Evolutionary conservation across 2,797 vertebrate genomes (phyloP), one percentile per base, ranked within the genome.

Genomic region (Chromobotia macracanthus): DNA sequence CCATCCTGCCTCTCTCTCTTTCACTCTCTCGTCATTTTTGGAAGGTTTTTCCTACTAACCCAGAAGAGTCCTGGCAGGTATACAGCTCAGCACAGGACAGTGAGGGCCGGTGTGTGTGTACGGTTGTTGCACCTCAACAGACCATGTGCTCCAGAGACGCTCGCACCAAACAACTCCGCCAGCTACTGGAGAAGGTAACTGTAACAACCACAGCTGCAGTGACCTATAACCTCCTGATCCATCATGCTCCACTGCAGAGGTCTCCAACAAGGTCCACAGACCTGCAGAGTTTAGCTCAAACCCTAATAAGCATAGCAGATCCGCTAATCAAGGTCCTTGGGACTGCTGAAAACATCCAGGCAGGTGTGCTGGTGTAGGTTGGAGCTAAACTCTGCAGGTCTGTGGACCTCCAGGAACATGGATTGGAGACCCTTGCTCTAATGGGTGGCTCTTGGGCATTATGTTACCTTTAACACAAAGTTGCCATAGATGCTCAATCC

Each of bases 81-180:
- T 99, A 98, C 92, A 99, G 98, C 91, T 99, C 97, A 31, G 98
- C 97, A 89, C 97, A 98, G 89, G 98, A 99, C 90, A 98, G 96
- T 6, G 98, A 99, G 90, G 98, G 98, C 72, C 93, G 96, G 89
- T 99, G 98, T 88, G 97, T 99, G 91, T 99, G 97, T 91, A 99
- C 97, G 1, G 97, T 99, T 92, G 97, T 99, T 80, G 97, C 98
- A n/a, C 98, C 98, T 21, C 97, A 99, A 88, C 97, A 99, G 93
- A 96, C 96, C 84, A 97, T 98, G 96, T 99, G 98, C 85, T 98
- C 98, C 3, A 93, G 97, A 68, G 97, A 99, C 10, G 96, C 97
- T 86, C 95, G 96, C 89, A 98, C 96, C 83, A 98, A 97, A 90
- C 97, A 99, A 90, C 96, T 99, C 89, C 94, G 97, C 89, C 97